Evolutionary conservation across 2,888 invertebrate genomes (phyloP), one percentile per base, ranked within the genome.

Genomic region (Polydesmus complanatus): DNA sequence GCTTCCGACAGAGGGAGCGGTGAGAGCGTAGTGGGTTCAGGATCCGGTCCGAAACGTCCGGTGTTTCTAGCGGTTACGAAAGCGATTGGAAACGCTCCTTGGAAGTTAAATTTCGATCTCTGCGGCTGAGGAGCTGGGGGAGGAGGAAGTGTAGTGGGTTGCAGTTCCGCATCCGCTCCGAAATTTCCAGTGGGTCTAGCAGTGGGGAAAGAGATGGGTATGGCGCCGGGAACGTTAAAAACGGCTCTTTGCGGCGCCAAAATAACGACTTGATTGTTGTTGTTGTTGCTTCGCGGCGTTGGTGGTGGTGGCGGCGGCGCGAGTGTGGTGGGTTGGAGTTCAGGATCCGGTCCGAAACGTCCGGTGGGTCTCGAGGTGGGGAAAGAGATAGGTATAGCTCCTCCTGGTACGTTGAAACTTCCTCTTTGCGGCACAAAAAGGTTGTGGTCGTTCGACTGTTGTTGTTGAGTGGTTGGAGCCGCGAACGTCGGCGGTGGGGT

Each of bases 41-140:
- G 56, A 37, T 37, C 37, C 14, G 37, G 37, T 37, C 37, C 37
- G 14, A 37, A 37, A 8, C 37, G 37, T 5, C 37, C 37, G 5
- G 37, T 37, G 5, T 5, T 5, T 37, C 37, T 37, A 8, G 37
- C 37, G 8, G 37, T 37, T 18, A 51, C 51, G 27, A 58, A 58
- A 2, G 51, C 51, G 25, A 58, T 58, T 23, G 58, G 58, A 26
- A 58, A 51, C 51, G 58, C 58, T n/a, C 51, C 51, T 50, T 23
- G 23, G 21, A 51, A 51, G 27, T 58, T 58, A 11, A 52, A 23
- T 3, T 21, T 19, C 8, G 23, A 54, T 14, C 22, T 22, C 8
- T 54, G 14, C 8, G 54, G 25, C 14, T 8, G 37, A n/a, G n/a
- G n/a, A n/a, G n/a, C n/a, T n/a, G n/a, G n/a, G n/a, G n/a, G n/a